Evolutionary conservation across 2,797 vertebrate species (phyloP).

Genomic region (Carapus acus): DNA sequence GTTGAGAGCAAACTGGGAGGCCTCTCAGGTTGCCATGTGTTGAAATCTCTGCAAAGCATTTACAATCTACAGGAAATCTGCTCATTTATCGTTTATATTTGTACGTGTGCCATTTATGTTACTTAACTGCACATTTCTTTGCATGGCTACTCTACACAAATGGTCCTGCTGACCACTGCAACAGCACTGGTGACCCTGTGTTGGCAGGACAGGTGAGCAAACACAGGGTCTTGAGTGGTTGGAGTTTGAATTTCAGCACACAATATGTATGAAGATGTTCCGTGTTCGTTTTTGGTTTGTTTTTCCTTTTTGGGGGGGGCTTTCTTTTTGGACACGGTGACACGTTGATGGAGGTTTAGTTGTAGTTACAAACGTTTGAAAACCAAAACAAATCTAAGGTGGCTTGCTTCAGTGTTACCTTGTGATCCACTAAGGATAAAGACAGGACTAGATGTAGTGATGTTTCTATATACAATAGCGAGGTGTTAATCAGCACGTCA

Average conservation of each 20-base stretch:
- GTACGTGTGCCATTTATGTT: too few relatives aligned
- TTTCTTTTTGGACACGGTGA: too few relatives aligned
- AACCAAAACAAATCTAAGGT: neutral
- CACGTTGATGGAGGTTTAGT: neutral
- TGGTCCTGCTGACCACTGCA: too few relatives aligned
- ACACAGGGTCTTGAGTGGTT: too few relatives aligned
- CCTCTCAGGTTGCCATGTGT: neutral
- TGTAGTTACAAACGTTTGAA: too few relatives aligned
- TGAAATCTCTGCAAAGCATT: neutral
- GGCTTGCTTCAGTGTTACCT: constrained; percentile 40
- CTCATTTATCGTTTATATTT: neutral
- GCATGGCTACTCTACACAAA: neutral
- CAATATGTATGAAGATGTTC: too few relatives aligned
- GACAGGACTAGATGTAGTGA: constrained; percentile 30
- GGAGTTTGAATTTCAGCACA: too few relatives aligned
- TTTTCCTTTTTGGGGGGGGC: too few relatives aligned
- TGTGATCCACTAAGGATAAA: constrained; percentile 27
- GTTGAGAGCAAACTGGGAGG: constrained; percentile 10
- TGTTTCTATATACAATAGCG: constrained; percentile 47
- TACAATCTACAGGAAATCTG: neutral
- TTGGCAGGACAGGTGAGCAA: too few relatives aligned
- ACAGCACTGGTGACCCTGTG: too few relatives aligned
- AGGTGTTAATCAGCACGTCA: constrained; percentile 28
- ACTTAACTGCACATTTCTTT: too few relatives aligned
- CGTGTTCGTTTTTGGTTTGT: too few relatives aligned